Evolutionary conservation across 2,797 vertebrate genomes (phyloP).

Genomic region (Garrulus glandarius): DNA sequence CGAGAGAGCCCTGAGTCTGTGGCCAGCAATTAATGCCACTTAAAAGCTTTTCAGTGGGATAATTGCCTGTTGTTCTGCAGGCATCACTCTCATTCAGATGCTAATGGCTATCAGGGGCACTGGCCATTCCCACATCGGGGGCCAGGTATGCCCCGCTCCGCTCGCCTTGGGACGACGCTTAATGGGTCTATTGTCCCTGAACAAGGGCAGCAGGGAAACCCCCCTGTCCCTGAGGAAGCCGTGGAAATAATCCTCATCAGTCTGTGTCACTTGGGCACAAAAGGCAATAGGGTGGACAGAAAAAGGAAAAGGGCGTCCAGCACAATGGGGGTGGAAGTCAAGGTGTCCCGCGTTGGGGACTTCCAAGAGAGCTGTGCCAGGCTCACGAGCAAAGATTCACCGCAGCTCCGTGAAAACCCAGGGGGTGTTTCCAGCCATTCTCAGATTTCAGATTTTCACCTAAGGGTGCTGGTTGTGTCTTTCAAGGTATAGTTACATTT

Average conservation of each 20-base stretch:
- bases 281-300: neutral
- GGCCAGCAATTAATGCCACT: conserved; percentile 67
- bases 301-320: neutral
- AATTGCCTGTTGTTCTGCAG: conserved; percentile 64
- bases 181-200: conserved; percentile 42
- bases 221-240: conserved; percentile 42
- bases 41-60: conserved; percentile 64
- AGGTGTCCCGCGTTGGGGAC: neutral
- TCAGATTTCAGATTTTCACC: neutral
- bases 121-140: conserved; percentile 49
- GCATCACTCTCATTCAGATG: conserved; percentile 61
- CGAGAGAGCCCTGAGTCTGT: neutral
- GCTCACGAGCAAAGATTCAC: neutral
- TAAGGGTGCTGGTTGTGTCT: neutral
- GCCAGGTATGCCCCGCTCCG: conserved; percentile 49
- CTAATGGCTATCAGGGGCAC: conserved; percentile 47
- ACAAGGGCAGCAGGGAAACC: conserved; percentile 10
- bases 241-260: conserved; percentile 58
- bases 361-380: neutral
- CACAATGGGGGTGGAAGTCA: neutral
- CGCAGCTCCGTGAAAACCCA: neutral
- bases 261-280: conserved; percentile 49
- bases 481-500: neutral
- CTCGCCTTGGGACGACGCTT: neutral
- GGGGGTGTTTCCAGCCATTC: neutral